Conservation (phyloP, 2,797 vertebrate species). For the Hydrolagus colliei region DNA sequence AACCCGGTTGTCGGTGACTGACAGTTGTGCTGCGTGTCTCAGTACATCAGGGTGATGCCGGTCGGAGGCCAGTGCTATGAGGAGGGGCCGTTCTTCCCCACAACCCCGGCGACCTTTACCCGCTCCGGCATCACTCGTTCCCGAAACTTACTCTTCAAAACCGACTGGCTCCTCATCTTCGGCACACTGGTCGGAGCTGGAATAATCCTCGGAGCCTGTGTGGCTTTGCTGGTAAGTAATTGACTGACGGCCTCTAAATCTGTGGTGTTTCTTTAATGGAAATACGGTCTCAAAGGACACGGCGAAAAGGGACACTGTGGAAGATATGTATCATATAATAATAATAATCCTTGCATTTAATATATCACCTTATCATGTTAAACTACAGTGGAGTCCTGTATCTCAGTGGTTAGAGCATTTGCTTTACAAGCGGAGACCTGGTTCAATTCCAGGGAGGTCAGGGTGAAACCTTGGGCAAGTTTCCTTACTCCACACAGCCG, state of each 20-base stretch:
- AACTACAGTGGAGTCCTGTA: no score
- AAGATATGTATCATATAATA: no score
- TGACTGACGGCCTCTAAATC: not conserved
- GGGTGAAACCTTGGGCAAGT: no score
- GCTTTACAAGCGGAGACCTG: no score
- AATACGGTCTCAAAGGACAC: no score
- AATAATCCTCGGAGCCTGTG: slow-evolving; percentile 59
- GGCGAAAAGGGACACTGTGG: no score
- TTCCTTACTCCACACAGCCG: no score
- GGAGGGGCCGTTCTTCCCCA: slow-evolving; percentile 68
- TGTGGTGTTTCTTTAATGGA: not conserved
- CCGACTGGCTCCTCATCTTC: slow-evolving; percentile 64
- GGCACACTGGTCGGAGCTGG: slow-evolving; percentile 59
- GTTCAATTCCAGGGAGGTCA: no score
- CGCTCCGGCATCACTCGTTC: slow-evolving; percentile 67
- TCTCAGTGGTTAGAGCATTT: no score
- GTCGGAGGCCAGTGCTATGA: slow-evolving; percentile 70
- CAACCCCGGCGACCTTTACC: slow-evolving; percentile 60
- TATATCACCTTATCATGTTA: no score
- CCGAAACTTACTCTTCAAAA: slow-evolving; percentile 53
- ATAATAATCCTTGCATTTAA: no score
- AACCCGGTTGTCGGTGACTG: no score
- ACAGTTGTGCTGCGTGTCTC: not conserved
- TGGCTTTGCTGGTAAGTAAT: slow-evolving; percentile 62
- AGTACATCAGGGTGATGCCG: slow-evolving; percentile 76